Evolutionary conservation across 2,797 vertebrate genomes (phyloP), one percentile per base, ranked within the genome.

Genomic region (Cygnus olor): DNA sequence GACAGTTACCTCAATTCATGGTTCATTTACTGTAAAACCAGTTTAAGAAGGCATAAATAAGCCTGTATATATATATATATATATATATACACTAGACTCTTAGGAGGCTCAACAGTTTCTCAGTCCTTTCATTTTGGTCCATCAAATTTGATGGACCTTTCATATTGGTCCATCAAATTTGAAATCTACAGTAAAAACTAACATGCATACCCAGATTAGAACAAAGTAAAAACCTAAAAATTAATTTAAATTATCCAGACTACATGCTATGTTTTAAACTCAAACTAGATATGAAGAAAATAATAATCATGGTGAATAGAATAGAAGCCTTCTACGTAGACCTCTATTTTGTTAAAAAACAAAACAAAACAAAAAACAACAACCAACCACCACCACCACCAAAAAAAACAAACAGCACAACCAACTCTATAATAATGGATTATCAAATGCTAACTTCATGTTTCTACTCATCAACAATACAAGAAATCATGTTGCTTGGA

Each of bases 11-110:
- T 93, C 76, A 85, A 77, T 94, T 92, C 64, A 88, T 89, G 83
- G 84, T 92, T 90, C 86, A 92, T 88, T 93, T 94, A 85, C 90
- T 70, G 49, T 92, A 93, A 93, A 93, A 78, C 30, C 28, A 83
- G 47, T 82, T 95, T 85, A 95, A 82, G 68, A 93, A 85, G 71
- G 36, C 87, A 68, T 72, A 73, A 79, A 78, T 83, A 73, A 79
- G 49, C 34, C 47, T 44, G 10, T 63, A 27, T 54, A 65, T 25
- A 11, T 18, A 45, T 20, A 45, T 45, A 45, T 45, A 45, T 45
- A 10, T 47, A 47, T 22, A 21, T 47, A 47, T 21, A 45, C 3
- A 47, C 68, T 44, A 65, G 30, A 25, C 30, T 93, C 2, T 70
- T 77, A 78, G n/a, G 17, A 85, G 24, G 34, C 22, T 90, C 54